These are phyloP conservation scores for Magallana ariakensis DNA, from an alignment of 1,140 invertebrate species.

Conservation along the genomic window DNA sequence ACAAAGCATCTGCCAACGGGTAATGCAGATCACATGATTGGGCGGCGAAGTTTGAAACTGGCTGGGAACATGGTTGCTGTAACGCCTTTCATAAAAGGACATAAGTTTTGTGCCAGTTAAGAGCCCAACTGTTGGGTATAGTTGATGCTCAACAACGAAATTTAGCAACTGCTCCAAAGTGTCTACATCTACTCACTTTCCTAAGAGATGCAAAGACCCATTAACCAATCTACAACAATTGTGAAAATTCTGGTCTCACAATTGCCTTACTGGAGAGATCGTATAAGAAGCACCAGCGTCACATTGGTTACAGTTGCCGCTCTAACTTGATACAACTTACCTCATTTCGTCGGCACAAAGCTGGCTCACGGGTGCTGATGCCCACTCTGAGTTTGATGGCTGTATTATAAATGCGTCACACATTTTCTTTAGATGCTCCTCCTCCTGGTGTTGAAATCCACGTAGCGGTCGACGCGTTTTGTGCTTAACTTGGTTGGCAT, in stretches of 20 bases:
- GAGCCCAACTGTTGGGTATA: neutral
- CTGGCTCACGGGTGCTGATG: no score
- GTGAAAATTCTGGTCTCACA: neutral
- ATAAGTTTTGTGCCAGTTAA: neutral
- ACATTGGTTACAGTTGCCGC: neutral
- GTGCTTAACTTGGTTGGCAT: no score
- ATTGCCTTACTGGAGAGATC: neutral
- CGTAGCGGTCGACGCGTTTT: no score
- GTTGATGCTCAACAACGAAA: neutral
- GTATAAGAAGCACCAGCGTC: neutral
- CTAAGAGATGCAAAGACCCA: neutral
- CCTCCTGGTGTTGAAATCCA: no score
- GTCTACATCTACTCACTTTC: neutral
- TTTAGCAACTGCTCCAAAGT: neutral
- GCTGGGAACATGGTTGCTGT: neutral
- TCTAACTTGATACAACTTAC: neutral
- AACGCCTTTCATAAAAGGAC: neutral
- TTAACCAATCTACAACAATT: neutral
- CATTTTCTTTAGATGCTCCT: no score
- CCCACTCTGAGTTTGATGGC: no score
- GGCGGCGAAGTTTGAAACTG: neutral
- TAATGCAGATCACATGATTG: neutral
- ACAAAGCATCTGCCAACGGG: neutral
- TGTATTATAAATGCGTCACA: no score
- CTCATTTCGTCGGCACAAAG: no score